Evolutionary conservation across 2,113 vertebrate genomes (phyloP), one percentile per base, ranked within the genome.

Genomic region (Colinus virginianus): DNA sequence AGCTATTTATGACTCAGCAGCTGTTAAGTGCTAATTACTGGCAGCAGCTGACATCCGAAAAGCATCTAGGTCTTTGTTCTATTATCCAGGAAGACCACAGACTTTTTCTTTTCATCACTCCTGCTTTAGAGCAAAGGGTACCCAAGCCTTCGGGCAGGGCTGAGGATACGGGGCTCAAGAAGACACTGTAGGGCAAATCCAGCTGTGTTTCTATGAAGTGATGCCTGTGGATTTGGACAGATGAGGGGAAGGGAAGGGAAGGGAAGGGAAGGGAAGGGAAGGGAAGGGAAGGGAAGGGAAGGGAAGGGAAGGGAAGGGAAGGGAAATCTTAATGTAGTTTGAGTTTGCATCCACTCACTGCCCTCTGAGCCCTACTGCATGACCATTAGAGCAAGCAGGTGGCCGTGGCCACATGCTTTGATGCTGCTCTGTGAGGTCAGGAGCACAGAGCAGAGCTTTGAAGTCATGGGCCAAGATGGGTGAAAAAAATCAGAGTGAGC

Each of bases 1-100:
- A 79, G 87, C 83, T 94, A 81, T 93, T 93, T 95, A 87, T 93
- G 92, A 96, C 90, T 95, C 92, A 93, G 92, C 90, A 94, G 87
- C 93, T 95, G 90, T n/a, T 62, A 94, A 90, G 84, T 2, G 3
- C 87, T 91, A 95, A 93, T 94, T 95, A 91, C 87, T 78, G 64
- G 89, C 91, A 78, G 94, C 84, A 89, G 80, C 89, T 95, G 95
- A 96, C 46, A 20, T 94, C 94, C 26, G 16, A 85, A 80, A 79
- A 87, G 67, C 79, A 78, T 92, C 90, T 23, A 84, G 84, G 78
- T 66, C 88, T 92, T 96, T 95, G 94, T 95, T 92, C 49, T 87
- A 74, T 92, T 95, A 95, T 76, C 80, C 86, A 67, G 68, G 95
- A 95, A 90, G 81, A 84, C 75, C 92, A 74, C 28, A 40, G 84